Base-by-base conservation (phyloP, 2,888 invertebrate genomes). In the Hipparchia semele region DNA sequence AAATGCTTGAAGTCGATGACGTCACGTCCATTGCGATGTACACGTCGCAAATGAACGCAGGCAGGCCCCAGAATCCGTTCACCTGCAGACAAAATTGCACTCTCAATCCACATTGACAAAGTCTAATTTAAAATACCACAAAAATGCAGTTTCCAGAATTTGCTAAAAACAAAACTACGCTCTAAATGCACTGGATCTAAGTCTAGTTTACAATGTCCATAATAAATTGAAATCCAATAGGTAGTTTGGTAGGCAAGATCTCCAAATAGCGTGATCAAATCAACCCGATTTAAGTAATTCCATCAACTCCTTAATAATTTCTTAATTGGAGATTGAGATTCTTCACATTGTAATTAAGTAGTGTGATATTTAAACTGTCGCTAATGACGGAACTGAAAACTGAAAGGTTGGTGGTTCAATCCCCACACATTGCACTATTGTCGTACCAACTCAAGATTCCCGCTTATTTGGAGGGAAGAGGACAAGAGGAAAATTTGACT, bases 11-110 rank as follows among this genome's bases (percentile, higher is more conserved):
- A 77, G 99, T 99, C 82, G 99, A 99, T 90, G 98, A 99, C 79
- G 98, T 98, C 85, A 99, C 99, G 92, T 99, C 99, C 97, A 98
- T 98, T 73, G 98, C 99, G 88, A 99, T 98, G 96, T 99, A 99
- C 92, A 99, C 97, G 95, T 99, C 99, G 92, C 99, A 99, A 81
- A 98, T 96, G 86, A 98, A 96, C 80, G 97, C 96, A 59, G 98
- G 98, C 82, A 99, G 94, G 49, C 96, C 96, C 99, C 99, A 99
- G 68, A 96, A 96, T 71, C 97, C 97, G 90, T 98, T 96, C 78
- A 97, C 96, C 98, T 98, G 95, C 0, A 73, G 77, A 84, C 81
- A 78, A 77, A 73, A 72, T 71, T 67, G 12, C 6, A 65, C 60
- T 56, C 70, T 74, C 69, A 65, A 60, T 58, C 53, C 54, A 66